These are phyloP conservation scores for Aldrovandia affinis DNA, from an alignment of 2,797 vertebrate genomes.

Conservation along the genomic window DNA sequence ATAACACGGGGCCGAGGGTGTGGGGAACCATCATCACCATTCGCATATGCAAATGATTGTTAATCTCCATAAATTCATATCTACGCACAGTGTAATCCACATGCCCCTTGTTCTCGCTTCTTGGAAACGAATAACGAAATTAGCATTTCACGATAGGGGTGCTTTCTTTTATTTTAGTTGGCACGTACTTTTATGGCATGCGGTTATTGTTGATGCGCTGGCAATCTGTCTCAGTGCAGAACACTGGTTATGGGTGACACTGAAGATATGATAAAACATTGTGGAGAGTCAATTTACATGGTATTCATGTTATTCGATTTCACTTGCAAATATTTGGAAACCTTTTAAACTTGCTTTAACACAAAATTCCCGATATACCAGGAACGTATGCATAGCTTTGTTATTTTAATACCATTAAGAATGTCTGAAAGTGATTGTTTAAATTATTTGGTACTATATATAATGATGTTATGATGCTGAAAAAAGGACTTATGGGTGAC, in stretches of 20 bases:
- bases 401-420: too few species aligned
- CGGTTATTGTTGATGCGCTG: background rate
- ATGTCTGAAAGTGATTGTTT: too few species aligned
- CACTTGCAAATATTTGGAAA: background rate
- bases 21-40: background rate
- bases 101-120: background rate
- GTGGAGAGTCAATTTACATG: background rate
- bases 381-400: too few species aligned
- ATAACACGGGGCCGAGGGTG: background rate
- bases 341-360: background rate
- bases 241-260: background rate
- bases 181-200: background rate
- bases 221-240: background rate
- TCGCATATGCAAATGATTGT: conserved; percentile 1
- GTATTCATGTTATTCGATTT: background rate
- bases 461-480: too few species aligned
- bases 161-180: background rate
- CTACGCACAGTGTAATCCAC: background rate
- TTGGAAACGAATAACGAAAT: background rate
- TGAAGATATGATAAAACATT: background rate
- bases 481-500: too few species aligned
- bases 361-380: background rate
- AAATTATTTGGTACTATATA: too few species aligned
- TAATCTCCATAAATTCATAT: conserved; percentile 6
- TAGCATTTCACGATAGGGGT: background rate